Conservation (phyloP, 2,113 vertebrate species). For the Jaculus jaculus region DNA sequence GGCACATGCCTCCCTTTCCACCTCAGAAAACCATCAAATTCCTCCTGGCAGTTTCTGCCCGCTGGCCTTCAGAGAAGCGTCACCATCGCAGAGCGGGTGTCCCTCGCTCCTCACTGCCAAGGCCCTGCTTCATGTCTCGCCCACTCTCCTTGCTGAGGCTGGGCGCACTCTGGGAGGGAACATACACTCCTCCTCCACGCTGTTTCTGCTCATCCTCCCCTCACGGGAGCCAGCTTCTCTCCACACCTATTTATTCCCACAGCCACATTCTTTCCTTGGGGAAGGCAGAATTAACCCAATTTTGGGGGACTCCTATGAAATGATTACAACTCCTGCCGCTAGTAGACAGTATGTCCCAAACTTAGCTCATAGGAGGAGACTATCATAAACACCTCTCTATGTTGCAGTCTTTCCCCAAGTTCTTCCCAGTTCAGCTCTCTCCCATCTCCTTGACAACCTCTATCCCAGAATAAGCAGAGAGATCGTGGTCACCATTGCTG, state of each 20-base stretch:
- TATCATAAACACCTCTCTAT: background rate
- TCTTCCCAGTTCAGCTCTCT: background rate
- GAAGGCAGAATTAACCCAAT: background rate
- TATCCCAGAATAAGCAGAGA: background rate
- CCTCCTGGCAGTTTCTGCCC: background rate
- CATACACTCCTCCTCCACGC: background rate
- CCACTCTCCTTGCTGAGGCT: background rate
- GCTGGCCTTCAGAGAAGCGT: background rate
- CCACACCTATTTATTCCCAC: accelerated
- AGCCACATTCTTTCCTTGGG: background rate
- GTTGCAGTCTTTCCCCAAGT: background rate
- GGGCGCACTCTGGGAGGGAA: background rate
- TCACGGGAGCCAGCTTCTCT: background rate
- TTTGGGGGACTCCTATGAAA: background rate
- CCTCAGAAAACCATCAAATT: background rate
- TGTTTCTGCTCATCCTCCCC: background rate
- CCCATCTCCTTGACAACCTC: background rate
- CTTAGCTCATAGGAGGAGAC: background rate
- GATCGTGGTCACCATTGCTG: background rate
- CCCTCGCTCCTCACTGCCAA: background rate
- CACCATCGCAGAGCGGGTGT: background rate
- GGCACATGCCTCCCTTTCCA: background rate
- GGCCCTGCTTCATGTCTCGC: background rate
- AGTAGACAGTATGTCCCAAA: background rate
- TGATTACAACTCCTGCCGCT: too few relatives aligned